phyloP scores from a whole-genome alignment of 2,113 vertebrate genomes.

The Columba janthina region DNA sequence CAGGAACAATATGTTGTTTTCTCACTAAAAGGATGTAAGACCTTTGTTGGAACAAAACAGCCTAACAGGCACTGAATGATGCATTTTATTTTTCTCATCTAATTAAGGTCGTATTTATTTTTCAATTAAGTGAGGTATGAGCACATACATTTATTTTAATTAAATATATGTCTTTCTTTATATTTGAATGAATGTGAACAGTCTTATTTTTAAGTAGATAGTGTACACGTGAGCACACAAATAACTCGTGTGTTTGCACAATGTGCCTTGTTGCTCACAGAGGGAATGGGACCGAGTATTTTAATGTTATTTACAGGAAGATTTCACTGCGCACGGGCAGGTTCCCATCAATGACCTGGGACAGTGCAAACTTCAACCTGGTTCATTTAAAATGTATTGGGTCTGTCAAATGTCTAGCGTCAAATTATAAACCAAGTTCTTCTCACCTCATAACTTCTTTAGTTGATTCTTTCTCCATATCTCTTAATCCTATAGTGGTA shows the following conservation, averaged over 20 bases:
- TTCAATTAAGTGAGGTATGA: not conserved
- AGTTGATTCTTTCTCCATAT: slow-evolving; percentile 68
- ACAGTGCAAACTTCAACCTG: not conserved
- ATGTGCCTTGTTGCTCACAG: not conserved
- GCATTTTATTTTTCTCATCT: slow-evolving; percentile 19
- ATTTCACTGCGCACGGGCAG: not conserved
- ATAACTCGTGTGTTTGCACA: not conserved
- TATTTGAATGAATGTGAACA: not conserved
- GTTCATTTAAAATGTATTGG: not conserved
- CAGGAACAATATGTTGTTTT: not conserved
- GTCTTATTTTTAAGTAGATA: not conserved
- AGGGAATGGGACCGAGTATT: not conserved
- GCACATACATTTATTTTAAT: not conserved
- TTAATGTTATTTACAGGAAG: not conserved
- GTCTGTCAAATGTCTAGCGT: slow-evolving; percentile 45
- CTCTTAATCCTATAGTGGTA: slow-evolving; percentile 72
- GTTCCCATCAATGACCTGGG: not conserved
- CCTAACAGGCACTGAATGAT: not conserved
- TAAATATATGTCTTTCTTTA: not conserved
- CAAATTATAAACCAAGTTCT: slow-evolving; percentile 67
- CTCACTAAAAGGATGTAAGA: not conserved
- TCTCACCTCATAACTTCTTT: slow-evolving; percentile 64
- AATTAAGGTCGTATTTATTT: slow-evolving; percentile 12
- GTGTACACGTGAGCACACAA: not conserved
- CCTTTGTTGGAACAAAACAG: slow-evolving; percentile 7